Conservation (phyloP, 2,888 invertebrate genomes). For the Agrilus cyanescens region DNA sequence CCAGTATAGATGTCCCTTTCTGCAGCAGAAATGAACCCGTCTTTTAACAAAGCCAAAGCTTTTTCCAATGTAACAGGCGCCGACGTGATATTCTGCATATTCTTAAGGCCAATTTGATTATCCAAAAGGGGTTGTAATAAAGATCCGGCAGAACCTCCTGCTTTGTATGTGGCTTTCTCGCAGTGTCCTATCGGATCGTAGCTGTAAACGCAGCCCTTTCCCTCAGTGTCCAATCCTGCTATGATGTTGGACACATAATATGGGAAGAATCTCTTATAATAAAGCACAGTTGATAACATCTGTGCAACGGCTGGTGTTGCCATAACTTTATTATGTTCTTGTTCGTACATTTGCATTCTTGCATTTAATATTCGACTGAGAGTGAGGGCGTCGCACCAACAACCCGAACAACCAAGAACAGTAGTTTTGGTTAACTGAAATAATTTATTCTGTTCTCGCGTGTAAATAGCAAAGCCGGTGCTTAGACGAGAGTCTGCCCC, state of each 20-base stretch:
- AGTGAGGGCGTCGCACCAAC: conserved; percentile 95
- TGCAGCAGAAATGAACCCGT: conserved; percentile 94
- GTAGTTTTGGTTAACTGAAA: conserved; percentile 72
- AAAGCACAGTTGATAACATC: conserved; percentile 90
- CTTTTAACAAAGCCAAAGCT: conserved; percentile 77
- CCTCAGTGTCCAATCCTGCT: conserved; percentile 86
- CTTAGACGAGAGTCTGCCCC: conserved; percentile 92
- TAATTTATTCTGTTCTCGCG: conserved; percentile 78
- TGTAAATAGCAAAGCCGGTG: conserved; percentile 81
- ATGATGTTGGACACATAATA: conserved; percentile 93
- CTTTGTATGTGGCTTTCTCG: conserved; percentile 72
- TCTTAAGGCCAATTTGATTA: conserved; percentile 87
- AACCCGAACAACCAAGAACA: conserved; percentile 89
- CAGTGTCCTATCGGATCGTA: conserved; percentile 97
- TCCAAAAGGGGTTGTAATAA: conserved; percentile 91
- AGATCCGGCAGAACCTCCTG: conserved; percentile 83
- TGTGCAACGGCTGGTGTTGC: conserved; percentile 87
- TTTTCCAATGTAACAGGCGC: conserved; percentile 62
- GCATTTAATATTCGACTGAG: conserved; percentile 73
- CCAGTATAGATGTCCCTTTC: conserved; percentile 98
- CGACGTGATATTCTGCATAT: conserved; percentile 60
- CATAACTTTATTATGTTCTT: conserved; percentile 90
- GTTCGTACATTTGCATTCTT: conserved; percentile 88
- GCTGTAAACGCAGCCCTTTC: conserved; percentile 88
- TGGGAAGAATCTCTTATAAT: conserved; percentile 95